Evolutionary conservation across 1,140 invertebrate species (phyloP).

Genomic region (Polypedilum vanderplanki): DNA sequence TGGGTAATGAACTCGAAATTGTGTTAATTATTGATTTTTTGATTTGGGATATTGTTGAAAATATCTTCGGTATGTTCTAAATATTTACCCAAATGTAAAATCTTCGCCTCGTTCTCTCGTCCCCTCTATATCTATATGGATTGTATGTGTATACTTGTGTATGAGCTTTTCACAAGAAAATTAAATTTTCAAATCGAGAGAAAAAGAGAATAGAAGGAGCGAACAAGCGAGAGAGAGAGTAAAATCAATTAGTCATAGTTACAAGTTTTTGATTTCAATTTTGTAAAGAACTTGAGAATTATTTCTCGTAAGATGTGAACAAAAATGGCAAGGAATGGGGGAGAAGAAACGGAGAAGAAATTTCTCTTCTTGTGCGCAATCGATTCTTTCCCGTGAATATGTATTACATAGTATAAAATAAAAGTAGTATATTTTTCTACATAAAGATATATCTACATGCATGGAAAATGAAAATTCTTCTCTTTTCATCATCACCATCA

Average conservation of each 20-base stretch:
- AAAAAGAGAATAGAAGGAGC: not conserved
- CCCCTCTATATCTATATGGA: too few relatives aligned
- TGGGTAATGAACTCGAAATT: slow-evolving; percentile 26
- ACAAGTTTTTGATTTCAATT: not conserved
- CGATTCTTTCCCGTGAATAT: slow-evolving; percentile 6
- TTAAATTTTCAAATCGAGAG: not conserved
- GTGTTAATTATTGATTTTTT: slow-evolving; percentile 20
- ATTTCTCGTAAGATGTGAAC: too few relatives aligned
- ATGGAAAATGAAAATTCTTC: slow-evolving; percentile 14
- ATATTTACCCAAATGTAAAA: too few relatives aligned
- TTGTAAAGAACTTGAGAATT: too few relatives aligned
- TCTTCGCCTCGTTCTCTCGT: too few relatives aligned
- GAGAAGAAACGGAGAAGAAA: not conserved
- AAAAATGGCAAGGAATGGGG: too few relatives aligned
- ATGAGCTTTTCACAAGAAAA: not conserved
- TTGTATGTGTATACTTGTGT: too few relatives aligned
- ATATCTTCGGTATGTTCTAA: not conserved
- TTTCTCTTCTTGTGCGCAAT: slow-evolving; percentile 17
- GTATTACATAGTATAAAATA: not conserved
- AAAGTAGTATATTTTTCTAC: not conserved
- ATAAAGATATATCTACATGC: slow-evolving; percentile 6
- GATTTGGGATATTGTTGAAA: not conserved
- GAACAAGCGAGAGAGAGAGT: not conserved
- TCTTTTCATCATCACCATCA: not conserved
- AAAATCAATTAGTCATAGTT: slow-evolving; percentile 19